These are phyloP conservation scores for Toxonevra muliebris DNA, from an alignment of 2,888 invertebrate species.

Conservation along the genomic window DNA sequence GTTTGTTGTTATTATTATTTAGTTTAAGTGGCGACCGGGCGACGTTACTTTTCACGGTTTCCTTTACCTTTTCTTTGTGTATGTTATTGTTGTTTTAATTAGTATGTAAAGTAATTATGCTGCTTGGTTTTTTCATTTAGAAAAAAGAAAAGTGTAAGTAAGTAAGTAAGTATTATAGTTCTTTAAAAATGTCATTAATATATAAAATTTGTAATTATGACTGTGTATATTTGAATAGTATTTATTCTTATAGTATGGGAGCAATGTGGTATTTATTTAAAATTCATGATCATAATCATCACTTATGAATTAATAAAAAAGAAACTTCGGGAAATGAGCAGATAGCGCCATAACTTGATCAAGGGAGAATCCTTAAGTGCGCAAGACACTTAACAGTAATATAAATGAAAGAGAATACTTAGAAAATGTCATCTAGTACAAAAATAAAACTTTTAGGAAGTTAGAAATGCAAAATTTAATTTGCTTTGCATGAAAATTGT, in stretches of 20 bases:
- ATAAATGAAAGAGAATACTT: too few relatives aligned
- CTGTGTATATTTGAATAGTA: background rate
- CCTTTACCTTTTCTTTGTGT: slow-evolving; percentile 13
- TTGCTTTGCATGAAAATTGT: too few relatives aligned
- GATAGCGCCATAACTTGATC: too few relatives aligned
- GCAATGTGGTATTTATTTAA: background rate
- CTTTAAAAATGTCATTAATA: background rate
- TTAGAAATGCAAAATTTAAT: too few relatives aligned
- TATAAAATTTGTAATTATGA: background rate
- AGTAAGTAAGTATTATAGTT: background rate
- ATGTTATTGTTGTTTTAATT: slow-evolving; percentile 12
- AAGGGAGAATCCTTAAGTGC: too few relatives aligned
- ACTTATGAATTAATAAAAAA: too few relatives aligned
- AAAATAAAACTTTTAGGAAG: too few relatives aligned
- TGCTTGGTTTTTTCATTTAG: slow-evolving; percentile 1
- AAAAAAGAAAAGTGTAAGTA: slow-evolving; percentile 1
- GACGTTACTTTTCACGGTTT: slow-evolving; percentile 24
- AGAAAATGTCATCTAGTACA: too few relatives aligned
- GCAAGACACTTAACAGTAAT: too few relatives aligned
- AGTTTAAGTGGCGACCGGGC: slow-evolving; percentile 10
- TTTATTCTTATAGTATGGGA: background rate
- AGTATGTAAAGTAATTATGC: slow-evolving; percentile 24
- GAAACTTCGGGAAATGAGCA: too few relatives aligned
- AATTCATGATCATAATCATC: too few relatives aligned
- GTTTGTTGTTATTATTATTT: slow-evolving; percentile 5